Conservation (phyloP, 2,888 invertebrate genomes). For the Ophioninae sp. region DNA sequence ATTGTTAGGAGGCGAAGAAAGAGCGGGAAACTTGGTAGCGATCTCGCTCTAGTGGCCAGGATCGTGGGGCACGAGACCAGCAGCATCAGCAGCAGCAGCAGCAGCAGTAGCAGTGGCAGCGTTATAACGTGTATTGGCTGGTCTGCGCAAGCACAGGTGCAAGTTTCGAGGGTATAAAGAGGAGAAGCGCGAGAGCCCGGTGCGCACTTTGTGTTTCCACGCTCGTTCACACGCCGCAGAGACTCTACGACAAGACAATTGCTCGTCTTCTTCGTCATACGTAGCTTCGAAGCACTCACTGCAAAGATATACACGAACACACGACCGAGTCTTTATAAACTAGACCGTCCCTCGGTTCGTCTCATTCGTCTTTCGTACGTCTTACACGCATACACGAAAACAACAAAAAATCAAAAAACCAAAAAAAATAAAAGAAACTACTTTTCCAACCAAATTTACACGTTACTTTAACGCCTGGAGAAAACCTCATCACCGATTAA, state of each 20-base stretch:
- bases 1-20: conserved; percentile 28
- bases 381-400: conserved; percentile 27
- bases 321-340: conserved; percentile 24
- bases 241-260: conserved; percentile 56
- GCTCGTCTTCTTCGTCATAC: conserved; percentile 23
- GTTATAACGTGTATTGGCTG: conserved; percentile 41
- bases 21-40: conserved; percentile 43
- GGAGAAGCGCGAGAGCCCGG: conserved; percentile 74
- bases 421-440: neutral
- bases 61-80: conserved; percentile 31
- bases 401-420: neutral
- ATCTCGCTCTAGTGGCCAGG: conserved; percentile 40
- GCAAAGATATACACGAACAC: neutral
- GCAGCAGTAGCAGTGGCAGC: conserved; percentile 25
- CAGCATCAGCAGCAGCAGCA: conserved; percentile 22
- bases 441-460: conserved; percentile 10
- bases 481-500: conserved; percentile 39
- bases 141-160: conserved; percentile 77
- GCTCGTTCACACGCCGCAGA: conserved; percentile 72
- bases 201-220: conserved; percentile 77
- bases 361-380: conserved; percentile 23
- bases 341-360: conserved; percentile 45
- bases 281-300: conserved; percentile 9
- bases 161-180: conserved; percentile 77
- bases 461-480: conserved; percentile 32